Conservation (phyloP, 1,140 invertebrate genomes). For the Maniola jurtina region DNA sequence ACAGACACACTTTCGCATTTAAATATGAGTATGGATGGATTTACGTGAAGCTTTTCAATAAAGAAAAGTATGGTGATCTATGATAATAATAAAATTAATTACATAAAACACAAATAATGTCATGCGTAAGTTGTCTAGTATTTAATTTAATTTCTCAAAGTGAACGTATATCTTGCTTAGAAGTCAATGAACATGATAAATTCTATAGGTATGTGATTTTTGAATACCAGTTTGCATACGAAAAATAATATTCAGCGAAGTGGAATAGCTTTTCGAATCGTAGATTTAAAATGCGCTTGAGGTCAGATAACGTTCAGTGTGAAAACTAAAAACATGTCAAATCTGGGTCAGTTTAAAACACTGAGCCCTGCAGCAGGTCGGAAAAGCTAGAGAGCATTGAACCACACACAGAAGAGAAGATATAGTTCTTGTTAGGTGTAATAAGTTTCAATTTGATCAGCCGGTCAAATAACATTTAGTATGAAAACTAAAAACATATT, state of each 20-base stretch:
- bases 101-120: no score
- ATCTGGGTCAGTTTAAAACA: conserved; percentile 25
- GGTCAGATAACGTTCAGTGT: conserved; percentile 12
- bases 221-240: background rate
- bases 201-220: background rate
- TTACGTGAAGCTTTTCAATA: no score
- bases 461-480: background rate
- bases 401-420: background rate
- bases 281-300: background rate
- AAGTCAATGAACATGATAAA: no score
- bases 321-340: conserved; percentile 20
- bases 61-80: no score
- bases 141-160: no score
- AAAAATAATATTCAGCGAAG: background rate
- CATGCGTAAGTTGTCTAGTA: no score
- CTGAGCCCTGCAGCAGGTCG: conserved; percentile 19
- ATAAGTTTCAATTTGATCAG: no score
- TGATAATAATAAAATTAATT: no score
- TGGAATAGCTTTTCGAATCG: conserved; percentile 1
- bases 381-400: conserved; percentile 7
- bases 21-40: no score
- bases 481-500: conserved; percentile 7
- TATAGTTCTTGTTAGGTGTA: background rate
- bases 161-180: no score
- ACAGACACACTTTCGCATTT: no score